Base-by-base conservation (phyloP, 1,140 invertebrate genomes). In the Frieseomelitta varia region DNA sequence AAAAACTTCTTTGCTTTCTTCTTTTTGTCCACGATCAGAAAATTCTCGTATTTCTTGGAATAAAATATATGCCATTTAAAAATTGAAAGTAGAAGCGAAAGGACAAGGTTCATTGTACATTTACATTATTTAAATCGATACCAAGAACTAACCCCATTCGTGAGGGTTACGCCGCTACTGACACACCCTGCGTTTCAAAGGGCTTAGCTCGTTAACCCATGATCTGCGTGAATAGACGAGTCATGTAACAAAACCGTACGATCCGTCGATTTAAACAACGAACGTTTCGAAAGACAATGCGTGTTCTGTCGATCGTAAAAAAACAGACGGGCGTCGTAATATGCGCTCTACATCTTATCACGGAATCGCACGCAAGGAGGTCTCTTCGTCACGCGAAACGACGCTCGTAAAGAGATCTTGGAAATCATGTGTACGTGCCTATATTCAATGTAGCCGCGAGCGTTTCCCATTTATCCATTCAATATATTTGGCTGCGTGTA, bases 391-490 rank as follows among this genome's bases (percentile, higher is more conserved):
- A 75, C 78, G 78, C 83, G 53, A 85, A 81, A 78, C 76, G 67
- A 51, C n/a, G 71, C 61, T 81, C 78, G 53, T 74, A 68, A 81
- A 80, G n/a, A 72, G 56, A 85, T 85, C 72, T 80, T 73, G 83
- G 56, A 80, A 85, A 79, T 39, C 19, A 17, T 51, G 19, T 76
- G 55, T 47, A 69, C 21, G 15, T 27, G 2, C 4, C 69, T 72
- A 27, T 14, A n/a, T 72, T 47, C 39, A 15, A 72, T 27, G 15
- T 27, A 53, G 15, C 30, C 39, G 47, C 15, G 34, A 56, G n/a
- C 74, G 21, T 78, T 75, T 61, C 27, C 68, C 67, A 83, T 83
- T 83, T 83, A 78, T 51, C 55, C 53, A 68, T 58, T 78, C 74
- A 30, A 65, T 83, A 58, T 83, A 74, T 67, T 21, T 24, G 74